Percentiles rank a stretch among this genome's conserved stretches.
Conservation (phyloP, 2,797 vertebrate species). For the Anisognathus igniventris region DNA sequence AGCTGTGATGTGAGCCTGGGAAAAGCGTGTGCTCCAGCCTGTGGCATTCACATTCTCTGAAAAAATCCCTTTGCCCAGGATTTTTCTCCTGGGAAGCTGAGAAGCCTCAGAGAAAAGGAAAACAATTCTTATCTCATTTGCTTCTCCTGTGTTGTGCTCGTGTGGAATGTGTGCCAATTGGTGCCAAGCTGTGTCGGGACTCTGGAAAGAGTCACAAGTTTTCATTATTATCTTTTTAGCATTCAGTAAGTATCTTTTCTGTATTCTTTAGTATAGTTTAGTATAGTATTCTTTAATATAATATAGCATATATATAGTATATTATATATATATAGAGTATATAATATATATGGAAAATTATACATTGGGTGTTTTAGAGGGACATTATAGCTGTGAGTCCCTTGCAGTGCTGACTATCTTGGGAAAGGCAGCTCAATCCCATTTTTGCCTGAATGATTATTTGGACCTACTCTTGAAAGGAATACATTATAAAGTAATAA, state of each 20-base stretch:
- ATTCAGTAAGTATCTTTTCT: neutral
- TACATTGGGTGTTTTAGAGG: too few species aligned
- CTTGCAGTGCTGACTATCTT: too few species aligned
- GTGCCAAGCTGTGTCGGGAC: neutral
- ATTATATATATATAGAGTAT: too few species aligned
- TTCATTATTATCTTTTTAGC: neutral
- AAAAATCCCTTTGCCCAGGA: neutral
- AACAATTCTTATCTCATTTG: neutral
- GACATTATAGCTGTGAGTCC: too few species aligned
- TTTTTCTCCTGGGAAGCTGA: too few species aligned
- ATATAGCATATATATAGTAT: neutral
- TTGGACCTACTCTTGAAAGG: too few species aligned
- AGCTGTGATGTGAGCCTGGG: neutral
- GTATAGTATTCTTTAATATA: neutral
- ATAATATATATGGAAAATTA: too few species aligned
- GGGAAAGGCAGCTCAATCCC: too few species aligned
- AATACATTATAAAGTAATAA: neutral
- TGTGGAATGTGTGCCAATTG: neutral
- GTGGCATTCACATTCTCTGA: neutral
- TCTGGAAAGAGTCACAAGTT: neutral
- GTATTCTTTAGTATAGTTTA: neutral
- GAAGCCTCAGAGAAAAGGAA: neutral
- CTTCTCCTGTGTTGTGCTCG: neutral
- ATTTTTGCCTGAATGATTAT: too few species aligned
- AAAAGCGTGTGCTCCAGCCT: neutral